Evolutionary conservation across 2,888 invertebrate species (phyloP).

Genomic region (Noctua janthe): DNA sequence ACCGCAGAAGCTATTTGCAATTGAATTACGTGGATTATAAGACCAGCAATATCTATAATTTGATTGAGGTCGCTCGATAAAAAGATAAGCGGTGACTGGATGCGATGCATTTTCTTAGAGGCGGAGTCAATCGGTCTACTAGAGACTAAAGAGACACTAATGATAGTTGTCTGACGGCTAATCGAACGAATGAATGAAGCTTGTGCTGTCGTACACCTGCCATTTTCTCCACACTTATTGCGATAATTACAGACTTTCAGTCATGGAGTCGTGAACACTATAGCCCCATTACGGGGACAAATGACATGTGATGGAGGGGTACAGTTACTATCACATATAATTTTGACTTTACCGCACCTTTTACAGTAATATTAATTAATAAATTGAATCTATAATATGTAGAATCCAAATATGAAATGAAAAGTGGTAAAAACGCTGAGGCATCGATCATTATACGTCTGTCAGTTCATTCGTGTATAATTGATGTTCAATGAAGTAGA

Average conservation of each 20-base stretch:
- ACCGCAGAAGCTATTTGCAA: constrained; percentile 36
- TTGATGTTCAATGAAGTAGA: constrained; percentile 7
- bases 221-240: constrained; percentile 56
- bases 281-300: constrained; percentile 52
- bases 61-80: constrained; percentile 53
- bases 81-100: constrained; percentile 52
- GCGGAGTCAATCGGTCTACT: constrained; percentile 49
- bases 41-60: constrained; percentile 25
- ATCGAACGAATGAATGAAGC: constrained; percentile 55
- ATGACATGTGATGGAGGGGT: constrained; percentile 44
- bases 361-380: constrained; percentile 29
- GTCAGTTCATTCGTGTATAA: constrained; percentile 8
- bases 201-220: constrained; percentile 54
- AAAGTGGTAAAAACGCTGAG: constrained; percentile 8
- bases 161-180: constrained; percentile 58
- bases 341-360: constrained; percentile 37
- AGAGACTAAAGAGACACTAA: constrained; percentile 54
- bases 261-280: constrained; percentile 49
- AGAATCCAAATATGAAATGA: constrained; percentile 27
- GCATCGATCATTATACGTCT: not conserved
- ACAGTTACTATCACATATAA: constrained; percentile 27
- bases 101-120: constrained; percentile 48
- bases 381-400: constrained; percentile 6
- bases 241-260: constrained; percentile 57
- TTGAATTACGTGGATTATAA: constrained; percentile 45